These are phyloP conservation scores for Clamator glandarius DNA, from an alignment of 2,797 vertebrate genomes.

Conservation along the genomic window DNA sequence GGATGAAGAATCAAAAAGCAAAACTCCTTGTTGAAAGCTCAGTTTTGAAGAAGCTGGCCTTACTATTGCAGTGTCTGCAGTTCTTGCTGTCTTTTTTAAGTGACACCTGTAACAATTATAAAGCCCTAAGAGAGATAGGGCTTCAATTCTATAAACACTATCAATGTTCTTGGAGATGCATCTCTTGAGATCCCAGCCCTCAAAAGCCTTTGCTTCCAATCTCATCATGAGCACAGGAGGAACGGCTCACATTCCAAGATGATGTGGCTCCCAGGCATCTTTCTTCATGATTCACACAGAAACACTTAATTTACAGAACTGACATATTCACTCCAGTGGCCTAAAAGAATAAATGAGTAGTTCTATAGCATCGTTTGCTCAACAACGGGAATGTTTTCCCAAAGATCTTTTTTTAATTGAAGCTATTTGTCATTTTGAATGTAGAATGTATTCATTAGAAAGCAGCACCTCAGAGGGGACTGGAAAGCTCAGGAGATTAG, in stretches of 20 bases:
- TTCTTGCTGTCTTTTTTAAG: background rate
- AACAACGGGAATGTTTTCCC: constrained; percentile 17
- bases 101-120: background rate
- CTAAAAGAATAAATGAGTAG: constrained; percentile 50
- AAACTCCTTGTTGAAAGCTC: background rate
- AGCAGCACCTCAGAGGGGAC: constrained; percentile 15
- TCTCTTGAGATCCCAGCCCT: background rate
- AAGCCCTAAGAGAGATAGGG: background rate
- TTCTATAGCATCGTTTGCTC: background rate
- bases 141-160: background rate
- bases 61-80: background rate
- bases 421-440: constrained; percentile 69
- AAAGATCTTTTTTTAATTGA: constrained; percentile 65
- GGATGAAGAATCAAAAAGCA: background rate
- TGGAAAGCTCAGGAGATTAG: constrained; percentile 37
- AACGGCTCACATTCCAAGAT: background rate
- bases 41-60: background rate
- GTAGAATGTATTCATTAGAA: constrained; percentile 61
- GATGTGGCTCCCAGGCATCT: background rate
- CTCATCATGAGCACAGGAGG: background rate
- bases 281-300: constrained; percentile 36
- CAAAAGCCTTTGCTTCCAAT: background rate
- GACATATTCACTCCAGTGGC: constrained; percentile 47
- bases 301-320: constrained; percentile 66
- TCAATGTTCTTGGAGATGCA: background rate